Base-by-base conservation (phyloP, 2,797 vertebrate species). In the Poeciliopsis presidionis region DNA sequence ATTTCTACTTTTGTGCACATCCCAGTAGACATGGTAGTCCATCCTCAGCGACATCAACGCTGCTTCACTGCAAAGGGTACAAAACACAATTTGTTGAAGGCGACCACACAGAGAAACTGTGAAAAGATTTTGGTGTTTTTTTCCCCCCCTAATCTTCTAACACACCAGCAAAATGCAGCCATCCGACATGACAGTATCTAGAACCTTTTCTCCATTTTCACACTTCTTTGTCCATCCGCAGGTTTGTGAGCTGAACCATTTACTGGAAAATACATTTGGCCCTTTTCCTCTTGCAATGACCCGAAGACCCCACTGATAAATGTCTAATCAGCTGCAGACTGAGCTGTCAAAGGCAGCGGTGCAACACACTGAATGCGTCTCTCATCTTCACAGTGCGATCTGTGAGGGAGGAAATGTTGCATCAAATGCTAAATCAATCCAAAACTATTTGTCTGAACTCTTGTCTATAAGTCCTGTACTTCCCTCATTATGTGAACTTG, bases 351-450 rank as follows among this genome's bases (percentile, higher is more conserved):
- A 22, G 36, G 33, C 8, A 43, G 22, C 5, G 25, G 20, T 22
- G 25, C 8, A 5, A 69, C 6, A 22, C 7, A 12, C 28, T 30
- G 39, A 18, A 2, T 59, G 30, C 28, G 11, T 41, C 36, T 12
- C 33, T 18, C 25, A 36, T 55, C 43, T 45, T 36, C 8, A 57
- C 69, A n/a, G 33, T 33, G 65, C 43, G 7, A 28, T 45, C 20
- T 12, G 41, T n/a, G 25, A 13, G 30, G n/a, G 12, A 20, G 33
- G 43, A 83, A 59, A 39, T 2, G 43, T 80, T 76, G 7, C 28
- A 11, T 25, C 30, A 13, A 75, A 51, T 39, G 30, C 51, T 69
- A 61, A 30, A 67, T 74, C 18, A 28, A 78, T 69, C 59, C 74
- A 25, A 51, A 39, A 4, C 4, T 4, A 53, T 74, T 73, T 11